Evolutionary conservation across 2,888 invertebrate genomes (phyloP).

Genomic region (Yponomeuta sedellus): DNA sequence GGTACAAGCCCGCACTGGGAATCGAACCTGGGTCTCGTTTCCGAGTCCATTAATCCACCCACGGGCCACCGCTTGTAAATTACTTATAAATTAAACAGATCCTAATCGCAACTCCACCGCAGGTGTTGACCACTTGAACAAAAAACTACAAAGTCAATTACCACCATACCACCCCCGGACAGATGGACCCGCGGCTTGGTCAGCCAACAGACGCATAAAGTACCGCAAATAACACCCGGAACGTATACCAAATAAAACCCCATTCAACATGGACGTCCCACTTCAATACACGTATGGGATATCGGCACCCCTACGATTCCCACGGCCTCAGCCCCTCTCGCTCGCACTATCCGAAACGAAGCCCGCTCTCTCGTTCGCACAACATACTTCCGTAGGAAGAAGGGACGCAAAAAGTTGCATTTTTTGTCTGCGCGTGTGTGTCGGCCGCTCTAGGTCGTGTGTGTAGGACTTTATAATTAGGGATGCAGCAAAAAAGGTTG

Average conservation of each 20-base stretch:
- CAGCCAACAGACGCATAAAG: constrained; percentile 14
- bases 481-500: not conserved
- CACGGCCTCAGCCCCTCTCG: constrained; percentile 53
- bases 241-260: constrained; percentile 30
- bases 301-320: constrained; percentile 70
- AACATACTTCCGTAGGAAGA: constrained; percentile 64
- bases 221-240: constrained; percentile 24
- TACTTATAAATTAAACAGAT: not conserved
- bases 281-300: constrained; percentile 69
- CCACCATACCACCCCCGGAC: not conserved
- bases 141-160: not conserved
- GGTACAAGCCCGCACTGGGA: no score
- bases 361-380: constrained; percentile 33
- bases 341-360: constrained; percentile 22
- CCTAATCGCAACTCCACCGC: not conserved
- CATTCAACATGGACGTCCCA: constrained; percentile 47
- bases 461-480: constrained; percentile 13
- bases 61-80: no score
- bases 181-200: constrained; percentile 9
- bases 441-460: constrained; percentile 20
- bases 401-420: constrained; percentile 63
- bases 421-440: constrained; percentile 65
- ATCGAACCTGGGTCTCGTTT: no score
- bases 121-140: not conserved
- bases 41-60: no score